Evolutionary conservation across 2,888 invertebrate genomes (phyloP), one percentile per base, ranked within the genome.

Genomic region (Eristalis tenax): DNA sequence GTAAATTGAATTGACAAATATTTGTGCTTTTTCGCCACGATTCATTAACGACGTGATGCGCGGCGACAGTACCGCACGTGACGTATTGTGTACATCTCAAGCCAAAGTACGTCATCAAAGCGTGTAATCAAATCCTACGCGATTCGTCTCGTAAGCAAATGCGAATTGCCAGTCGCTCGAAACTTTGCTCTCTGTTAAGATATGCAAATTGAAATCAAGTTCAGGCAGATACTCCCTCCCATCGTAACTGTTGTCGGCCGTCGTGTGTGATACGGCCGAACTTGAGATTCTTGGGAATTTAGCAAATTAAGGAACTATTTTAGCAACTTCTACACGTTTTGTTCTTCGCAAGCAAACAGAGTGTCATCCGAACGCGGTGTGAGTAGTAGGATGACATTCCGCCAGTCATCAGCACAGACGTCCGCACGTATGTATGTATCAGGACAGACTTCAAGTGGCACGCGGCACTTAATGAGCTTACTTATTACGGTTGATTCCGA

Each of bases 401-500:
- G 50, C 18, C 18, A 8, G 50, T n/a, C 43, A 43, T 15, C 15
- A 43, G 15, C 15, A 15, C 43, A 43, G 43, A 15, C 13, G 43
- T 15, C n/a, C 50, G 50, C 18, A 6, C 50, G 1, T 10, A 5
- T 32, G 4, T 1, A 5, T 50, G n/a, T 8, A 8, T 8, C 18
- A 50, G 50, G 18, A 50, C 50, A 18, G 6, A 50, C 50, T 26
- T 15, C 26, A 59, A 76, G 18, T 77, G 61, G 61, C 68, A 77
- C 68, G 61, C 50, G 59, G 43, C 76, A 50, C 61, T 50, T 43
- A 69, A 69, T 38, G 32, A 50, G 68, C 57, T 59, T 40, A 59
- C 26, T 18, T 40, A 59, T 59, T 68, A 69, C 76, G 32, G 68
- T 77, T 76, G 59, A 68, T 66, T 68, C 61, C 28, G 15, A 13